Evolutionary conservation across 2,113 vertebrate genomes (phyloP), one percentile per base, ranked within the genome.

Genomic region (Drymodes brunneopygia): DNA sequence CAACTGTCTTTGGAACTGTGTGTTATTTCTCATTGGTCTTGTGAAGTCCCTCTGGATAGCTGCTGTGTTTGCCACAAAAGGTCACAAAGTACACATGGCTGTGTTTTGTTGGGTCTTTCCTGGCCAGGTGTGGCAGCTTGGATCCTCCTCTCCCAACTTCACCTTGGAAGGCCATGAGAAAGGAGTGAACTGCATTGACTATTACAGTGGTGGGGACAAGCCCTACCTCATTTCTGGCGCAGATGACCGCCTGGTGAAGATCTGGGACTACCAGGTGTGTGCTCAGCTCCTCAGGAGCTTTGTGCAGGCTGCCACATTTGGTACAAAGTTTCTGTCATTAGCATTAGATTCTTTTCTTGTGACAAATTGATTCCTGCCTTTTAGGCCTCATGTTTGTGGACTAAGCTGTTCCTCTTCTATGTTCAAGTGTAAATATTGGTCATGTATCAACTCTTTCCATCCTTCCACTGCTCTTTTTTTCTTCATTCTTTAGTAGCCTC

Each of bases 171-270:
- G 99, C 57, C 99, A 99, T 0, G 99, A 99, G 95, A 99, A 99
- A 92, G 99, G 99, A 6, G 99, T 99, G 36, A 99, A 99, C 96
- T 99, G 99, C 95, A 99, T 99, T 42, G 99, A 99, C 96, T 99
- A 99, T 81, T 99, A 99, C 98, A 99, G 99, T 44, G 99, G 99
- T 79, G 99, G 99, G 33, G 99, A 99, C 97, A 99, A 99, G 72
- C 99, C 99, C 0, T 99, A 99, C 90, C 98, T 99, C 73, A 99
- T 99, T 88, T 99, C 99, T 38, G 99, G 99, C 47, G 99, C 99
- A 75, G 99, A 99, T 93, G 99, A 99, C 87, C 98, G 99, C 33
- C 98, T 99, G 78, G 99, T 99, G 86, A 99, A 99, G 97, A 99
- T 99, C 97, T 99, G 99, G 99, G 99, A 99, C 96, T 99, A 99